Conservation (phyloP, 2,888 invertebrate species). For the Macaria liturata region DNA sequence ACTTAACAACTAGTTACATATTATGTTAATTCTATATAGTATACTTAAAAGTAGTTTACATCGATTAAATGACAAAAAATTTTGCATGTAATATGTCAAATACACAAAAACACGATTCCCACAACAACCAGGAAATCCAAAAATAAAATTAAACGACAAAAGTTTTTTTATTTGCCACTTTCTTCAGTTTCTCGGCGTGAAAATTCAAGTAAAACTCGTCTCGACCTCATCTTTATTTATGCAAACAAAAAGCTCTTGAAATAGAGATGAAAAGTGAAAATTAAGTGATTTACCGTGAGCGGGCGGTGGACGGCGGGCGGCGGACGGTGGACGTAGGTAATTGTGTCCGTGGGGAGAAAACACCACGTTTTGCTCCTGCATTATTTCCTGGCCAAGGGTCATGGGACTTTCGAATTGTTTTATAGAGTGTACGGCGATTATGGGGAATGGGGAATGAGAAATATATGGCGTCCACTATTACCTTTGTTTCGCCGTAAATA, state of each 20-base stretch:
- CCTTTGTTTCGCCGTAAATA: no score
- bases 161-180: background rate
- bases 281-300: slow-evolving; percentile 21
- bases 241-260: slow-evolving; percentile 12
- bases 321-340: slow-evolving; percentile 12
- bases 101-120: no score
- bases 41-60: no score
- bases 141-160: background rate
- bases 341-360: slow-evolving; percentile 16
- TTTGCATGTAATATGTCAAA: no score
- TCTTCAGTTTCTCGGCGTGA: background rate
- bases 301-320: slow-evolving; percentile 3
- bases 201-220: slow-evolving; percentile 3
- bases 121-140: no score
- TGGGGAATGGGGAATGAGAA: slow-evolving; percentile 1
- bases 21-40: no score
- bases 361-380: slow-evolving; percentile 18
- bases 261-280: slow-evolving; percentile 19
- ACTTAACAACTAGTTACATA: no score
- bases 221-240: slow-evolving; percentile 8
- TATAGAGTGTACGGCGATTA: slow-evolving; percentile 4
- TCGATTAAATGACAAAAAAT: no score
- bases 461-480: no score
- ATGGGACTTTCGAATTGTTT: slow-evolving; percentile 14
- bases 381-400: slow-evolving; percentile 14